Evolutionary conservation across 1,140 invertebrate genomes (phyloP), one percentile per base, ranked within the genome.

Genomic region (Magallana gigas): DNA sequence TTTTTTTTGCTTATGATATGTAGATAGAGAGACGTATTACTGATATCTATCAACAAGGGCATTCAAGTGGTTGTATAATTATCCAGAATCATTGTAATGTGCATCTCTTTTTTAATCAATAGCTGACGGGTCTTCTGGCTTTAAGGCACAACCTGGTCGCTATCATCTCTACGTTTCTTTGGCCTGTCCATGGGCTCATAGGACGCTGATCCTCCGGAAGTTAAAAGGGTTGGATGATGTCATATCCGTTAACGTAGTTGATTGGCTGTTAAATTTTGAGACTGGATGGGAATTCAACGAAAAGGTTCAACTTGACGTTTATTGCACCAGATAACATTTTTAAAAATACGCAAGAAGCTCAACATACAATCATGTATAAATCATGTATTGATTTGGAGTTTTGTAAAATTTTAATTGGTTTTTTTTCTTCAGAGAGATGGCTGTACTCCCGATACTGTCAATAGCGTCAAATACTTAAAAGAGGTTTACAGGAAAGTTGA

Each of bases 131-230:
- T 93, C 92, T 8, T 91, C 90, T n/a, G 93, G 92, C 1, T 94
- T 92, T 87, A 88, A 88, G 60, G 91, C 94, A 7, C 93, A 93
- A 84, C 56, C 92, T 9, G 88, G 87, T 14, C 88, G 93, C 1
- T 94, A 94, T 86, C 94, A 94, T 83, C 87, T 94, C 81, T 94
- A 94, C 83, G 94, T 94, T 0, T 90, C 90, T 4, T 83, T 92
- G 8, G 93, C 94, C 9, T 94, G 94, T 85, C 94, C 93, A 9
- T 94, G 92, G 93, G 94, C 94, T 3, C 93, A 94, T 83, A 88
- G 93, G 8, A 90, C 92, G 0, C 90, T 94, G 48, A 93, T 94
- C 64, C 80, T 92, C 5, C 83, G 93, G 16, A 91, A 87, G 57
- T 87, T 94, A 23, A 94, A 94, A 71, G 93, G 94, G 9, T 88